Conservation (phyloP, 2,888 invertebrate species). For the Polylopha cassiicola region DNA sequence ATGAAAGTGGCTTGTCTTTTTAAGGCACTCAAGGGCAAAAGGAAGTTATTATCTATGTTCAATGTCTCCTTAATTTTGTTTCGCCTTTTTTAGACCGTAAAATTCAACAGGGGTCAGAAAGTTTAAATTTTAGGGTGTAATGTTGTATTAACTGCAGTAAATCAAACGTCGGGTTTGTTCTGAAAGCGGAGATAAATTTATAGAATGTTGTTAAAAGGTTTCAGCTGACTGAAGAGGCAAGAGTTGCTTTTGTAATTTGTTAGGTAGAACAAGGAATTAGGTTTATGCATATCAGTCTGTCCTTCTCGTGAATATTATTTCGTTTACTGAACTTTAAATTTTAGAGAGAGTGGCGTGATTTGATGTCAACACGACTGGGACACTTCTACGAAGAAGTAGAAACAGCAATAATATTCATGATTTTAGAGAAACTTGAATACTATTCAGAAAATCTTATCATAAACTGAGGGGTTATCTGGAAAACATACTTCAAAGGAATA, state of each 20-base stretch:
- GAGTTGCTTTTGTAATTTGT: conserved; percentile 12
- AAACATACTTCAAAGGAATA: too few relatives aligned
- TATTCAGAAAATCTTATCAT: too few relatives aligned
- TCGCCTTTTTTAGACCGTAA: conserved; percentile 42
- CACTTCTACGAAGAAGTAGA: not conserved
- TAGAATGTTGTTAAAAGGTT: conserved; percentile 8
- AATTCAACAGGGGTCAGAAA: conserved; percentile 39
- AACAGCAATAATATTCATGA: too few relatives aligned
- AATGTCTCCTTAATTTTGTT: conserved; percentile 48
- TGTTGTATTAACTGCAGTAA: conserved; percentile 21
- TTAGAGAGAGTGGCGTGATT: conserved; percentile 35
- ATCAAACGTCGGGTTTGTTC: conserved; percentile 12
- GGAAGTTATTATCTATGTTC: conserved; percentile 58
- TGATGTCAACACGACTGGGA: conserved; percentile 14
- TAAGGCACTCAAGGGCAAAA: conserved; percentile 49
- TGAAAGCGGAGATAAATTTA: conserved; percentile 2
- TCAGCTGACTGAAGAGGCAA: conserved; percentile 1
- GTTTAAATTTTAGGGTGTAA: conserved; percentile 28
- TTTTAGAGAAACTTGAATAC: too few relatives aligned
- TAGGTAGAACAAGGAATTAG: conserved; percentile 11
- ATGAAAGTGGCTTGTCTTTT: conserved; percentile 64
- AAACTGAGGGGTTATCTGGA: too few relatives aligned
- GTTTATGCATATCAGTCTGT: conserved; percentile 21
- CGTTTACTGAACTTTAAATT: conserved; percentile 37
- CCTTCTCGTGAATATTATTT: conserved; percentile 49